These are phyloP conservation scores for Phaetusa simplex DNA, from an alignment of 2,113 vertebrate species.

Conservation along the genomic window DNA sequence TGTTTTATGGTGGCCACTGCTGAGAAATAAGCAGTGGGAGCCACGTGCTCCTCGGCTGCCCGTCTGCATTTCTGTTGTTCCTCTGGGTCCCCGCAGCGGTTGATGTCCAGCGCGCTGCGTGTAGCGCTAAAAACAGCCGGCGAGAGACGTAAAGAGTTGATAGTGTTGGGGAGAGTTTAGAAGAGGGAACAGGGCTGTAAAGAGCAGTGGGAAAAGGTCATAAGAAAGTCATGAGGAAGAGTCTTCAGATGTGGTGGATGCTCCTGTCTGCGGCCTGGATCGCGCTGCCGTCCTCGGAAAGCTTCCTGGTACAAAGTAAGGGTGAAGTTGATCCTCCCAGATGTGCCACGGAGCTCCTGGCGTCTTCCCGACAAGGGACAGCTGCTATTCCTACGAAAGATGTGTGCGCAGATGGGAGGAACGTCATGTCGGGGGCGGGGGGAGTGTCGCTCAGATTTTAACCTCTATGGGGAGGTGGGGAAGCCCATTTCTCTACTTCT, in stretches of 20 bases:
- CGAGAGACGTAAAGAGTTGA: fast-evolving
- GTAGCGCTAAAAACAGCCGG: neutral
- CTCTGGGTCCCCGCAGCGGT: fast-evolving
- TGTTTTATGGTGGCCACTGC: neutral
- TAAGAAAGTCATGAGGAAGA: neutral
- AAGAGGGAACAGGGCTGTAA: too few species aligned
- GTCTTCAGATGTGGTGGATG: neutral
- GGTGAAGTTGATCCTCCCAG: neutral
- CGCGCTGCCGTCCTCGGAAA: neutral
- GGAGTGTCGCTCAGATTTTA: neutral
- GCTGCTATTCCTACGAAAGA: fast-evolving
- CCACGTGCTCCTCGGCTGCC: fast-evolving
- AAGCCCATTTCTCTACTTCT: neutral
- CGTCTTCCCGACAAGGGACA: neutral
- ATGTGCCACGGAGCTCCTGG: fast-evolving
- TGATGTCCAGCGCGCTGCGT: fast-evolving
- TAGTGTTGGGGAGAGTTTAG: neutral
- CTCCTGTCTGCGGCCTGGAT: neutral
- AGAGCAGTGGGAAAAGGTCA: neutral
- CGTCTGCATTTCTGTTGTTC: neutral
- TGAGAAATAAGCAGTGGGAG: neutral
- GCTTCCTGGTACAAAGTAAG: neutral
- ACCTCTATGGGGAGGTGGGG: neutral
- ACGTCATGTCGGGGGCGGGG: fast-evolving
- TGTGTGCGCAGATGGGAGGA: too few species aligned